Conservation (phyloP, 1,140 invertebrate species). For the Dendroctonus valens region DNA sequence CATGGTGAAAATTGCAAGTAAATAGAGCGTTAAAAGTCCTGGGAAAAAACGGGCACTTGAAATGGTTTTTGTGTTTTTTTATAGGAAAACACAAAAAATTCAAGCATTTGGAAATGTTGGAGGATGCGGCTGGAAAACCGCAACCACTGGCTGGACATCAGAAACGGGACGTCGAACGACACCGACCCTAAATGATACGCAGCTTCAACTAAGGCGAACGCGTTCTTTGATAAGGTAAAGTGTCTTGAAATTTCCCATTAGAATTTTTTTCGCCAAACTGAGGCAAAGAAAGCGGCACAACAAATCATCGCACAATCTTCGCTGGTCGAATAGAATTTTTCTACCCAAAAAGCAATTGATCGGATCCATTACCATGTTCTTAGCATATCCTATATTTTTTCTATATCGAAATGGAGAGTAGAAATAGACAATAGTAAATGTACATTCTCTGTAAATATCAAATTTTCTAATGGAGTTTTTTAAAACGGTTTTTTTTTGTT, state of each 20-base stretch:
- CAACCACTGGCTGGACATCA: slow-evolving; percentile 14
- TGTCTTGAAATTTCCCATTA: too few species aligned
- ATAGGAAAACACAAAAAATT: slow-evolving; percentile 45
- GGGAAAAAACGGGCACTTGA: background rate
- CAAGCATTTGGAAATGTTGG: slow-evolving; percentile 40
- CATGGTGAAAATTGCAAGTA: slow-evolving; percentile 75
- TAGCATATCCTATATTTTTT: too few species aligned
- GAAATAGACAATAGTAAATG: too few species aligned
- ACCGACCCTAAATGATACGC: slow-evolving; percentile 8
- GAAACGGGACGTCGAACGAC: slow-evolving; percentile 37
- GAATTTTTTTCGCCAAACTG: too few species aligned
- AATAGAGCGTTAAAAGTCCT: slow-evolving; percentile 46
- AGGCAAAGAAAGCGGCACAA: too few species aligned
- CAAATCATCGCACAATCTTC: slow-evolving; percentile 20
- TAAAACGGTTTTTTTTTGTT: too few species aligned
- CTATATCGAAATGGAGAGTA: too few species aligned
- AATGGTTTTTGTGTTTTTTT: slow-evolving; percentile 23
- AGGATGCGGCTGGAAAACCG: slow-evolving; percentile 24
- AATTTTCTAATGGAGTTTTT: too few species aligned
- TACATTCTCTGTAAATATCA: too few species aligned
- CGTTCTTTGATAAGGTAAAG: too few species aligned
- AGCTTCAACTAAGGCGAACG: too few species aligned
- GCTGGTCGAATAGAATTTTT: slow-evolving; percentile 18
- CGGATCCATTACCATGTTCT: too few species aligned
- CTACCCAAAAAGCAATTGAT: background rate